Base-by-base conservation (phyloP, 2,113 vertebrate genomes). In the Lepidothrix coronata region DNA sequence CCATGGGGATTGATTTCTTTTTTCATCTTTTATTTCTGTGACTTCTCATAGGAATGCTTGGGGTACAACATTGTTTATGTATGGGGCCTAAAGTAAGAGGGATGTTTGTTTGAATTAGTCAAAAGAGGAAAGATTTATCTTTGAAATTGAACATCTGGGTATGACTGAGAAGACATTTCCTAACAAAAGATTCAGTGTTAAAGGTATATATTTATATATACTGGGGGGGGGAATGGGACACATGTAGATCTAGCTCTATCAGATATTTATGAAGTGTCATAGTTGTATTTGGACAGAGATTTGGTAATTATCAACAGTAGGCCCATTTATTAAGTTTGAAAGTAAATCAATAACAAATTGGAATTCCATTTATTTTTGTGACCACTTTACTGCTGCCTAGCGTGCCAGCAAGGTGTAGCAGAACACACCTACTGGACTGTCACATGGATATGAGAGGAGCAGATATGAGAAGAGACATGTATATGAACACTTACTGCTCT, bases 51-150 rank as follows among this genome's bases (percentile, higher is more conserved):
- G 75, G 68, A 57, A 90, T 79, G 65, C 7, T 37, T 43, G 23
- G 63, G 54, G 58, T n/a, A 76, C 3, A 68, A 73, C 1, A 6
- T 31, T 92, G 48, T 82, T 96, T 93, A 91, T 74, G 39, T 67
- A 52, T 80, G 93, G 54, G 82, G n/a, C 84, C 88, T 78, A 58
- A 30, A 81, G 67, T 93, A 96, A 97, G 75, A 95, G 68, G 43
- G 31, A 11, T 93, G 77, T 95, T 96, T 96, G 96, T 97, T 97
- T 97, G 94, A 96, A 27, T 81, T 96, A 88, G 74, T 86, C 85
- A 61, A 94, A 94, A 94, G 86, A 88, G n/a, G 84, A 84, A 91
- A 86, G 90, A 91, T 92, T 70, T 23, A 25, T 92, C 86, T 85
- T 95, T 91, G 86, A 87, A 95, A 73, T 61, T 62, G 73, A 84